Conservation (phyloP, 2,888 invertebrate genomes). For the Microctonus hyperodae region DNA sequence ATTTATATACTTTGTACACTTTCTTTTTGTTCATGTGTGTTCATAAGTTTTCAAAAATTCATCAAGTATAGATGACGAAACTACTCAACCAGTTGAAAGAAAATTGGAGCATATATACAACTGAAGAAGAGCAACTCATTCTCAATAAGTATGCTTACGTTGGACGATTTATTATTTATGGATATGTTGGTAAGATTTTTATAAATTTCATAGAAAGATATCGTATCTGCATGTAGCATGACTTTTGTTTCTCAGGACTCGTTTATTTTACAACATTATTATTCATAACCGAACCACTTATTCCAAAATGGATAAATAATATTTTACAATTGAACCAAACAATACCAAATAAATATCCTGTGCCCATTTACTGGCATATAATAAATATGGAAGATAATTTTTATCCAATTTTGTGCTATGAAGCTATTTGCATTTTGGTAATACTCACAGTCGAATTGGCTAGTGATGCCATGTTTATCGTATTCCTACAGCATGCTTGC, state of each 20-base stretch:
- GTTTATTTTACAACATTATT: neutral
- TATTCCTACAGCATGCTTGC: slow-evolving; percentile 20
- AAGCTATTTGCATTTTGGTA: neutral
- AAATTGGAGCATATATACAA: neutral
- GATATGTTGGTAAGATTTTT: neutral
- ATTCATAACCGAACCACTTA: neutral
- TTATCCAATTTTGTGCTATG: neutral
- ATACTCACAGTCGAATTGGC: slow-evolving; percentile 11
- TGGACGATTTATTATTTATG: neutral
- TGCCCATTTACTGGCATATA: slow-evolving; percentile 11
- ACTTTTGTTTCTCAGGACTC: neutral
- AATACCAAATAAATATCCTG: slow-evolving; percentile 3
- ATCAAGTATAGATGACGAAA: neutral
- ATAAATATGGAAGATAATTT: slow-evolving; percentile 22
- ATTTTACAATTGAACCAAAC: slow-evolving; percentile 8
- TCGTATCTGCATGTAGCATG: too few species aligned
- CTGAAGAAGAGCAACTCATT: neutral
- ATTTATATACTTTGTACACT: too few species aligned
- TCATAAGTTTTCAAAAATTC: neutral
- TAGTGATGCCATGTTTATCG: slow-evolving; percentile 17
- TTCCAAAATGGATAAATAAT: neutral
- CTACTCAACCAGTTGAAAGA: neutral
- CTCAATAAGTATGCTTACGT: neutral
- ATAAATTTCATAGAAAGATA: too few species aligned
- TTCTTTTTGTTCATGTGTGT: too few species aligned